A percentile compares a stretch with the other conserved stretches of the same genome.
Evolutionary conservation across 2,797 vertebrate genomes (phyloP).

Genomic region (Pagetopsis macropterus): DNA sequence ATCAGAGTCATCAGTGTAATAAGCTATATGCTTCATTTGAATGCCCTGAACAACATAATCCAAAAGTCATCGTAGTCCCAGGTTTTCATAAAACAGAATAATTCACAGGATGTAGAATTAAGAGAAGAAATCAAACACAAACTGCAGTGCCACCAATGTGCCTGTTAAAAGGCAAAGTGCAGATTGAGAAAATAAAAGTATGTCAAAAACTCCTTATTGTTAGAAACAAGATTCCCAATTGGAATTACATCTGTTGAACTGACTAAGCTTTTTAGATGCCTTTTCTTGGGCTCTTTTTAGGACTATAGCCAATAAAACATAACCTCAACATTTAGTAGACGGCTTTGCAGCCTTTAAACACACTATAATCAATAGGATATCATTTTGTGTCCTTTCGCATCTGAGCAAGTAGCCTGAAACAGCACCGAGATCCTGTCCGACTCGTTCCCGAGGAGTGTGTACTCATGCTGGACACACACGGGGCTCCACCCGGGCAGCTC

Average conservation of each 20-base stretch:
- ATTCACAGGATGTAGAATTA: conserved; percentile 74
- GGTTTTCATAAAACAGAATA: conserved; percentile 39
- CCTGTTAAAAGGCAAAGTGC: conserved; percentile 75
- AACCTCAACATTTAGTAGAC: conserved; percentile 22
- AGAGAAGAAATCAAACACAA: conserved; percentile 55
- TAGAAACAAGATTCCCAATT: conserved; percentile 42
- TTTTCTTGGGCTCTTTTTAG: conserved; percentile 25
- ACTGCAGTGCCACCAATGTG: conserved; percentile 76
- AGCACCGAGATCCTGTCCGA: conserved; percentile 63
- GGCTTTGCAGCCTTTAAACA: conserved; percentile 28
- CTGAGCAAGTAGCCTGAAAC: conserved; percentile 53
- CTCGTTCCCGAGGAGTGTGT: conserved; percentile 62
- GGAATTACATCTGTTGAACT: conserved; percentile 43
- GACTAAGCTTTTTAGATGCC: conserved; percentile 28
- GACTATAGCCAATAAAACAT: conserved; percentile 45
- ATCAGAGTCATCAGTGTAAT: conserved; percentile 57
- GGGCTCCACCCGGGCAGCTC: conserved; percentile 83
- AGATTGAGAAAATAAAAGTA: conserved; percentile 56
- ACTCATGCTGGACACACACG: conserved; percentile 83
- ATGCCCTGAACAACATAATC: conserved; percentile 70
- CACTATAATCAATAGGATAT: conserved; percentile 44
- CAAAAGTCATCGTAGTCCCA: conserved; percentile 45
- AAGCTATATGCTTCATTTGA: conserved; percentile 54
- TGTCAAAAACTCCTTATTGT: conserved; percentile 45
- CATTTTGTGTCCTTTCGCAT: conserved; percentile 66